Evolutionary conservation across 2,888 invertebrate genomes (phyloP).

Genomic region (Autographa pulchrina): DNA sequence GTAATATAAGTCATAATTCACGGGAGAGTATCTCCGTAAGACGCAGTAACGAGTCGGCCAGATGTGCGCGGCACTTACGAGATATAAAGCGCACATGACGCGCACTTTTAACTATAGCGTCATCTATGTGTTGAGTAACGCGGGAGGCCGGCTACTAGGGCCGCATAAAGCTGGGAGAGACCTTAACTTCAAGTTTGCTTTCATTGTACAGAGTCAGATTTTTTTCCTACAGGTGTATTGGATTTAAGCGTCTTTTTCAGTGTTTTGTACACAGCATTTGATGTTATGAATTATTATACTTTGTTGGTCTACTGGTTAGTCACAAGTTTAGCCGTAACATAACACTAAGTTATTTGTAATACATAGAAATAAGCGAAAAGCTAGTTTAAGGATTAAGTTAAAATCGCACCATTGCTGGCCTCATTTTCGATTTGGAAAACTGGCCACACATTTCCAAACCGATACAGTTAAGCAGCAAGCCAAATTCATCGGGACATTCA

Average conservation of each 20-base stretch:
- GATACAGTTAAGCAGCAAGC: conserved; percentile 34
- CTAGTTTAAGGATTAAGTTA: neutral
- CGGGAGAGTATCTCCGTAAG: conserved; percentile 55
- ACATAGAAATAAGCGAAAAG: neutral
- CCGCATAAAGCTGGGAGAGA: conserved; percentile 18
- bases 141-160: conserved; percentile 34
- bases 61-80: conserved; percentile 61
- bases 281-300: neutral
- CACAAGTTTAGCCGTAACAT: neutral
- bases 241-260: neutral
- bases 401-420: neutral
- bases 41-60: conserved; percentile 63
- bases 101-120: conserved; percentile 51
- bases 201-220: neutral
- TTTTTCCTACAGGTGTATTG: neutral
- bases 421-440: conserved; percentile 5
- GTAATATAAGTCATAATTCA: conserved; percentile 60
- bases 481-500: conserved; percentile 38
- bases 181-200: neutral
- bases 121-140: conserved; percentile 31
- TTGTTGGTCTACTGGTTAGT: neutral
- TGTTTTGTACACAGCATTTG: neutral
- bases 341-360: neutral
- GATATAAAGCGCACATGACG: conserved; percentile 61
- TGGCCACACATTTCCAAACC: conserved; percentile 18